These are phyloP conservation scores for Gorsachius goisagi DNA, from an alignment of 2,113 vertebrate genomes.

Conservation along the genomic window DNA sequence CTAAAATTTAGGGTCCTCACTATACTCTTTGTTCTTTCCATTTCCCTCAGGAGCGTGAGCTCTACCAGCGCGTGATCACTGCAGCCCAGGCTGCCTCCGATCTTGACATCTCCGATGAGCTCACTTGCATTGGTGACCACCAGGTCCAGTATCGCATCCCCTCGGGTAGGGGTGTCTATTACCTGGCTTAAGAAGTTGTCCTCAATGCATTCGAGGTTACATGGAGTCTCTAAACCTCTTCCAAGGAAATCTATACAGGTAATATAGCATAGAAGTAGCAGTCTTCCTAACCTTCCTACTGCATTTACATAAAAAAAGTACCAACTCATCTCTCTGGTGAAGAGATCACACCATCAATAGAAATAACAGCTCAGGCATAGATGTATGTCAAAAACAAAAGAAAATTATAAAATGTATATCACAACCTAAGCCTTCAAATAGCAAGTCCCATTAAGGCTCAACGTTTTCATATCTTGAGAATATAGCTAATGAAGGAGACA, in stretches of 20 bases:
- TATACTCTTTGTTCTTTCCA: too few relatives aligned
- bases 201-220: too few relatives aligned
- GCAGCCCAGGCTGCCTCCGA: too few relatives aligned
- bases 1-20: too few relatives aligned
- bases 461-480: neutral
- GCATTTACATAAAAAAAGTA: neutral
- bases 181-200: too few relatives aligned
- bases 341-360: neutral
- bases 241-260: neutral
- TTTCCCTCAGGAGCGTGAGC: too few relatives aligned
- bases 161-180: too few relatives aligned
- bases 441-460: neutral
- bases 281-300: neutral
- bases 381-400: neutral
- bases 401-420: neutral
- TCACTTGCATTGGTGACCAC: too few relatives aligned
- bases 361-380: neutral
- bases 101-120: too few relatives aligned
- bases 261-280: neutral
- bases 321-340: neutral
- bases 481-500: neutral
- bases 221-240: neutral
- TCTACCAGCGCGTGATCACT: too few relatives aligned
- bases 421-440: neutral
- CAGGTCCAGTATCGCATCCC: too few relatives aligned